phyloP scores from a whole-genome alignment of 2,888 invertebrate genomes.

The Drosophila anomalata region DNA sequence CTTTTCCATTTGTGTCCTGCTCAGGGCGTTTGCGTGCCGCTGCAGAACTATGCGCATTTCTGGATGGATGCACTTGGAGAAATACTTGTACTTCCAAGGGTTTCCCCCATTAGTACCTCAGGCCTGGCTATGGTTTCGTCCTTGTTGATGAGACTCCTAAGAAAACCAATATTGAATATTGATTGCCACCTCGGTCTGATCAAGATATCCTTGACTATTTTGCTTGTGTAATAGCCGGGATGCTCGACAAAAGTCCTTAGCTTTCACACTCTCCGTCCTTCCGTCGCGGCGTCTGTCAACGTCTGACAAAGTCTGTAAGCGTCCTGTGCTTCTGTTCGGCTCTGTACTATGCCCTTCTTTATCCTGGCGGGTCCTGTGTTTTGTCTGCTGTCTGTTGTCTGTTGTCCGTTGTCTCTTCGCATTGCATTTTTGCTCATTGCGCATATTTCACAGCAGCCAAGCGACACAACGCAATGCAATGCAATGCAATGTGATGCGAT shows the following conservation, averaged over 20 bases:
- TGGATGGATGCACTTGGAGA: slow-evolving; percentile 46
- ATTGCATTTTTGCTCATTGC: slow-evolving; percentile 67
- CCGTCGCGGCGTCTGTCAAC: slow-evolving; percentile 61
- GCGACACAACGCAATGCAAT: slow-evolving; percentile 36
- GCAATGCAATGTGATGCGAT: slow-evolving; percentile 32
- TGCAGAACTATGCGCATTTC: slow-evolving; percentile 69
- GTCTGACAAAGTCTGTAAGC: slow-evolving; percentile 70
- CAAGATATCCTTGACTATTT: slow-evolving; percentile 2
- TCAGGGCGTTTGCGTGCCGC: slow-evolving; percentile 47
- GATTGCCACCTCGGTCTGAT: not conserved
- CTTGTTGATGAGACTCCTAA: not conserved
- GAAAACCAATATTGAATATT: not conserved
- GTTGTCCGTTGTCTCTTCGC: slow-evolving; percentile 53
- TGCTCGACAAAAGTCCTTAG: slow-evolving; percentile 63
- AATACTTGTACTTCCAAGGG: not conserved
- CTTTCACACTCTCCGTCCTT: slow-evolving; percentile 61
- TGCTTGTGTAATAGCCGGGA: slow-evolving; percentile 18
- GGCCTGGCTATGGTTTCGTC: not conserved
- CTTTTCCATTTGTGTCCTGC: slow-evolving; percentile 46
- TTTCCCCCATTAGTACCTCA: too few species aligned
- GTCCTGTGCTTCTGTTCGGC: slow-evolving; percentile 35
- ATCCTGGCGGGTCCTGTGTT: slow-evolving; percentile 36
- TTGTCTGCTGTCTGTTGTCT: slow-evolving; percentile 48
- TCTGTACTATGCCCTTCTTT: slow-evolving; percentile 37
- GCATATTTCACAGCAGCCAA: slow-evolving; percentile 60